phyloP scores from a whole-genome alignment of 2,797 vertebrate genomes.

The Lacerta viridis region DNA sequence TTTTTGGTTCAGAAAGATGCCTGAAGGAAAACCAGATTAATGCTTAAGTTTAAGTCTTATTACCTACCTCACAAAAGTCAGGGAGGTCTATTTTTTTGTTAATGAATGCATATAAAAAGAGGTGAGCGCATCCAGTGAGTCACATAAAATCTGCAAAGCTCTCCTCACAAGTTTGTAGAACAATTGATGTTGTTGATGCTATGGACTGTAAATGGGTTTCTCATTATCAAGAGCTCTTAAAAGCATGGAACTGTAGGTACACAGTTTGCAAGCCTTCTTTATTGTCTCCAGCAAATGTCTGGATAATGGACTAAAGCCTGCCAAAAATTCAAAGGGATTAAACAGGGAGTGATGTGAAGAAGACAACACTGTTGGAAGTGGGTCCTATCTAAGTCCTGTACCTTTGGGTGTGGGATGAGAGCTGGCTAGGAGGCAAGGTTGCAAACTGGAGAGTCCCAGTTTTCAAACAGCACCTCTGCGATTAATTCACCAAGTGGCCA shows the following conservation, averaged over 20 bases:
- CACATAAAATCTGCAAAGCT: background rate
- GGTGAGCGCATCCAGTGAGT: background rate
- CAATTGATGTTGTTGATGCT: background rate
- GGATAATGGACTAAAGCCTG: conserved; percentile 21
- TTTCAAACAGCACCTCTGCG: no score
- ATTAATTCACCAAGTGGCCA: no score
- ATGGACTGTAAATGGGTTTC: conserved; percentile 6
- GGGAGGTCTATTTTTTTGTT: background rate
- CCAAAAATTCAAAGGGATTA: background rate
- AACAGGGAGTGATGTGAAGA: background rate
- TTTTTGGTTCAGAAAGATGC: background rate
- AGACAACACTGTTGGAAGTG: background rate
- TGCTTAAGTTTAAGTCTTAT: background rate
- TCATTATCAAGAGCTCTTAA: conserved; percentile 20
- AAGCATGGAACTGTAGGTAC: background rate
- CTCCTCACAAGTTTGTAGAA: conserved; percentile 2
- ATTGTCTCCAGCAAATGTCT: conserved; percentile 5
- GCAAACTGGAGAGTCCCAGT: no score
- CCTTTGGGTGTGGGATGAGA: background rate
- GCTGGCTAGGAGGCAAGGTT: no score
- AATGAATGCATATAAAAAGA: background rate
- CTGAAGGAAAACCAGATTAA: background rate
- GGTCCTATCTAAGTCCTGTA: no score
- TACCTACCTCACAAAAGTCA: background rate
- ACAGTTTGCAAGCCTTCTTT: conserved; percentile 10